phyloP scores from a whole-genome alignment of 2,113 vertebrate genomes.

The Tapirus terrestris region DNA sequence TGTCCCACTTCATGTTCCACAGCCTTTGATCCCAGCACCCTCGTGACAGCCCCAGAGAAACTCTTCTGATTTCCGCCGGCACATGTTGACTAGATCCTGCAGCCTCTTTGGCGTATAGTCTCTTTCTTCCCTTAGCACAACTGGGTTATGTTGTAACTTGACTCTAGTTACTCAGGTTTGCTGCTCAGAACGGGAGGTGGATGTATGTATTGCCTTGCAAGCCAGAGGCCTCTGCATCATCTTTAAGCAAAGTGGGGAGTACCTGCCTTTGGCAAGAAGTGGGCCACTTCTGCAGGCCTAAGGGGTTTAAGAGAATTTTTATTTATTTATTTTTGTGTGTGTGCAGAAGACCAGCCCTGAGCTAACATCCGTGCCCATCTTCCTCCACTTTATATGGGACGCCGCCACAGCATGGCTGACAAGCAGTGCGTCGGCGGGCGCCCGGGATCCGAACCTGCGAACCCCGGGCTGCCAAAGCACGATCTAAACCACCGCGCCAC shows the following conservation, averaged over 20 bases:
- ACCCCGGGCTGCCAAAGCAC: no score
- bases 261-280: not conserved
- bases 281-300: not conserved
- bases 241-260: not conserved
- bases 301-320: not conserved
- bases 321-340: no score
- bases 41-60: rapidly evolving
- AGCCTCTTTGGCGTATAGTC: not conserved
- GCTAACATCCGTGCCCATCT: no score
- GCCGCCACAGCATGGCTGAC: no score
- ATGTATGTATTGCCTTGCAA: not conserved
- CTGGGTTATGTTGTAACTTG: not conserved
- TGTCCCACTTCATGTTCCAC: rapidly evolving
- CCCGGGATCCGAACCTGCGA: no score
- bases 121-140: not conserved
- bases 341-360: no score
- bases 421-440: no score
- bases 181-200: not conserved
- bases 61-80: not conserved
- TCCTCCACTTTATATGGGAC: no score
- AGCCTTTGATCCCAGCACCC: not conserved
- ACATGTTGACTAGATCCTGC: not conserved
- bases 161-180: not conserved
- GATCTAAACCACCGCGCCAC: no score
- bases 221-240: not conserved